Evolutionary conservation across 2,888 invertebrate species (phyloP), one percentile per base, ranked within the genome.

Genomic region (Aproaerema taeniolella): DNA sequence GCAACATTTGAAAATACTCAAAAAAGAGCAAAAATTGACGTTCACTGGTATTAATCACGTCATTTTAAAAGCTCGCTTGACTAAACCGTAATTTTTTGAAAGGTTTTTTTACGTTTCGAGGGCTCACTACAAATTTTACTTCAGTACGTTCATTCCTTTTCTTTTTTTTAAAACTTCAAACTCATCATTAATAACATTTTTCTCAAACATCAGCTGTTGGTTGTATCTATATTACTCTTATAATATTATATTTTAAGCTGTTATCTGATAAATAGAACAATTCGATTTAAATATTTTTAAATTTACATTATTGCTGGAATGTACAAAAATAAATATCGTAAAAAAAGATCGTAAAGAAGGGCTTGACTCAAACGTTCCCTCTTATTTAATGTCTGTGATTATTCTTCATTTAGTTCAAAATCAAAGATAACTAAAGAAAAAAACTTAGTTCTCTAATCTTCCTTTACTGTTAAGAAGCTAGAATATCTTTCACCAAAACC

Each of bases 21-120:
- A 53, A 56, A 66, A 64, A 59, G 59, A 64, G 61, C 58, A n/a
- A 62, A 73, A 72, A 70, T 62, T 63, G 55, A 52, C 61, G 60
- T 55, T 56, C 51, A 38, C 20, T 9, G 38, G 42, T 61, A 70
- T 70, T 71, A 75, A 74, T 74, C 68, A 72, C 60, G 65, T 61
- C 72, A 65, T 62, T 72, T 74, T 70, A 63, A 69, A 74, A 70
- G 67, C 67, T 52, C 49, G 58, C 58, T 65, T 68, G 68, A 71
- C 61, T 72, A 73, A 75, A 72, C 64, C 65, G 52, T 51, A 50
- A 53, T 59, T 64, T 68, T 67, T 58, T 50, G 52, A 53, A 46
- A 51, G 48, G 52, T 52, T 52, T 52, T 46, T 43, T 51, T 53
- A 55, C n/a, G n/a, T n/a, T n/a, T n/a, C n/a, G n/a, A n/a, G n/a